Percentiles rank a stretch among this genome's conserved stretches.
Conservation (phyloP, 2,888 invertebrate genomes). For the Megalurothrips usitatus region DNA sequence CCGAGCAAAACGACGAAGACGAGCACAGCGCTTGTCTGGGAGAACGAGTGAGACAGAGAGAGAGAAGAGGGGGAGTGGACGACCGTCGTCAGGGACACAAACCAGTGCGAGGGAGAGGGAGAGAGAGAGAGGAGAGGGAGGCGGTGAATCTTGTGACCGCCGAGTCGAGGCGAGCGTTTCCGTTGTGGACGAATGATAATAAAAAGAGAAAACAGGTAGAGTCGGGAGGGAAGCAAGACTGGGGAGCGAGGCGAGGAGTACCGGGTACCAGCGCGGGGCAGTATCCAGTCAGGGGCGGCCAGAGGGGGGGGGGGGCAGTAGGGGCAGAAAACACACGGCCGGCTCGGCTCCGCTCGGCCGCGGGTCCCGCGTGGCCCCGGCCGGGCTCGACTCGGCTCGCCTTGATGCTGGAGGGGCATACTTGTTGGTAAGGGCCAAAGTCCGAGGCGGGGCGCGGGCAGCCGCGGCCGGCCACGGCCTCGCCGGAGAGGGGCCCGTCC, state of each 20-base stretch:
- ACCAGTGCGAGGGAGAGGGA: background rate
- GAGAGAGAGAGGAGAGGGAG: background rate
- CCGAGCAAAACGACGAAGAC: no score
- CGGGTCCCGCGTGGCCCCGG: no score
- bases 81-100: background rate
- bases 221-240: background rate
- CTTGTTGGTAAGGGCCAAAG: no score
- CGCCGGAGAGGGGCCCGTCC: no score
- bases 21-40: background rate
- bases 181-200: conserved; percentile 22
- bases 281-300: background rate
- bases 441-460: no score
- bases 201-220: conserved; percentile 23
- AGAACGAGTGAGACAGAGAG: background rate
- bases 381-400: no score
- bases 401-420: no score
- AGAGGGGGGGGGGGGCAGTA: background rate
- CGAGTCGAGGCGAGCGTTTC: background rate
- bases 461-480: no score
- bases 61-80: background rate
- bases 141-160: background rate
- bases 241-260: background rate
- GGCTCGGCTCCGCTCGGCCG: background rate
- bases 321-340: background rate
- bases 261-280: background rate